phyloP scores from a whole-genome alignment of 2,888 invertebrate species.

The Clostera curtula region DNA sequence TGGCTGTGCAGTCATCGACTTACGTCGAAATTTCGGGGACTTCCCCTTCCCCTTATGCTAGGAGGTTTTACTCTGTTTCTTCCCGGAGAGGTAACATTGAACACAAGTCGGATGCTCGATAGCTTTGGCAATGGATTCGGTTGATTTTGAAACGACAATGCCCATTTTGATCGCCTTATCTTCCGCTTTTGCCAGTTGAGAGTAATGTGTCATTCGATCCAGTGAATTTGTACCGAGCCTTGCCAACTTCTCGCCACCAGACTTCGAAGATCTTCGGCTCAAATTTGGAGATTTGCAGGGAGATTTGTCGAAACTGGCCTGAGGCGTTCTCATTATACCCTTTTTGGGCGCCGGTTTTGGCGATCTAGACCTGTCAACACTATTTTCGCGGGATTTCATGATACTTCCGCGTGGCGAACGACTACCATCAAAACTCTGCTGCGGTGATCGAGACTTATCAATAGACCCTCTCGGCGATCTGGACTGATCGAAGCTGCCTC shows the following conservation, averaged over 20 bases:
- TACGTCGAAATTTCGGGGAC: constrained; percentile 71
- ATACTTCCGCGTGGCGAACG: constrained; percentile 66
- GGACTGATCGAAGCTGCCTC: constrained; percentile 68
- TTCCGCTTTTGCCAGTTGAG: constrained; percentile 65
- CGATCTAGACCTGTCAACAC: constrained; percentile 57
- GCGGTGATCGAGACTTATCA: constrained; percentile 73
- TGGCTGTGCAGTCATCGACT: constrained; percentile 47
- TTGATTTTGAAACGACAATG: constrained; percentile 73
- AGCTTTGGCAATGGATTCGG: constrained; percentile 69
- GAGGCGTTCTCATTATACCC: constrained; percentile 69
- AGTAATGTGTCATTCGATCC: constrained; percentile 65
- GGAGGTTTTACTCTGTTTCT: constrained; percentile 74
- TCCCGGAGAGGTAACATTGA: constrained; percentile 81
- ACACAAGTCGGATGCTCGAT: constrained; percentile 83
- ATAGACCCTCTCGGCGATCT: constrained; percentile 74
- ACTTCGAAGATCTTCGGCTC: constrained; percentile 60
- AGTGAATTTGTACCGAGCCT: constrained; percentile 66
- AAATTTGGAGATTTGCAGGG: constrained; percentile 63
- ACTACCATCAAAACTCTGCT: constrained; percentile 72
- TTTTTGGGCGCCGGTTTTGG: constrained; percentile 69
- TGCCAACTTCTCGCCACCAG: constrained; percentile 58
- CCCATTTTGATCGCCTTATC: constrained; percentile 71
- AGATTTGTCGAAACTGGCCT: constrained; percentile 66
- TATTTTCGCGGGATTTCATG: constrained; percentile 65
- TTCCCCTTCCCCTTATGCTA: constrained; percentile 81